Base-by-base conservation (phyloP, 1,140 invertebrate species). In the Brachionus rubens region DNA sequence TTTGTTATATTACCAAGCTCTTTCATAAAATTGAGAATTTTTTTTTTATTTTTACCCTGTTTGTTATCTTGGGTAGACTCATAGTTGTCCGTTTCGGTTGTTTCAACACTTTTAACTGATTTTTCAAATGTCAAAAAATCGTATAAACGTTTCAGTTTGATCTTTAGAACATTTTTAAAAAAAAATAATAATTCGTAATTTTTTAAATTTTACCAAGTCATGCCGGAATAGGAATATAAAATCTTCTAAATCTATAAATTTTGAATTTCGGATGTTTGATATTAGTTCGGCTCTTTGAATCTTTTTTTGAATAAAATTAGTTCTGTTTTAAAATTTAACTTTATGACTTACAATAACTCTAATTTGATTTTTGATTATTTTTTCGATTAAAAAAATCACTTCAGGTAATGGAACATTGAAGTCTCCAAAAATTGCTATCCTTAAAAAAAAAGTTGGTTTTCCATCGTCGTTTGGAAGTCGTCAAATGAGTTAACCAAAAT, bases 111-210 rank as follows among this genome's bases (percentile, higher is more conserved):
- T 54, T 48, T 72, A 16, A 6, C 30, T 1, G 24, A 16, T 52
- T 72, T 72, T 33, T 72, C 68, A 54, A 72, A 72, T 40, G 43
- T 72, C 21, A 72, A 40, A 54, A 72, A 72, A 19, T 72, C 46
- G 30, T 36, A 72, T 12, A 72, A 26, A 19, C 68, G n/a, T 40
- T 54, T 72, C 5, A 72, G n/a, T 33, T 36, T 50, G 3, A 72
- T 72, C 68, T 72, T 50, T 19, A 65, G 43, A 50, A n/a, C n/a
- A n/a, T n/a, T n/a, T n/a, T n/a, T n/a, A n/a, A 26, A 21, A 40
- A 12, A 6, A 30, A n/a, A 30, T 24, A 43, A 26, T 48, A 33
- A 28, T 26, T 47, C 9, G 33, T 36, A 47, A 43, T 28, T 26
- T 1, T 46, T 9, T 28, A 47, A n/a, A 24, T 6, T n/a, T 72